A percentile compares a stretch with the other conserved stretches of the same genome.
Conservation (phyloP, 1,140 invertebrate species). For the Rhyzopertha dominica region DNA sequence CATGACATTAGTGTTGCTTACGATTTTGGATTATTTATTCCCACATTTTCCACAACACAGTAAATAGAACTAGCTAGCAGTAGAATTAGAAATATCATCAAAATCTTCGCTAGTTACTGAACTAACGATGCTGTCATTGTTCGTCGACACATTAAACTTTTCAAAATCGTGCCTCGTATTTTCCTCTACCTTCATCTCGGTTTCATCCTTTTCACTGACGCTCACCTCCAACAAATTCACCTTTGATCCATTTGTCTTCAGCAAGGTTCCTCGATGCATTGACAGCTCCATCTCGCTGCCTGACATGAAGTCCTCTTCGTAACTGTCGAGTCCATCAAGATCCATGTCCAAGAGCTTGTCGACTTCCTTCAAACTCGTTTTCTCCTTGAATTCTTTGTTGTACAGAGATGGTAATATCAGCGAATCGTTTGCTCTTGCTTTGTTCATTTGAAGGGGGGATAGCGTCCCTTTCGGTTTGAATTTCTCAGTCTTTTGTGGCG, state of each 20-base stretch:
- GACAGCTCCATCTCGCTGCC: slow-evolving; percentile 20
- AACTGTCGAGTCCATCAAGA: slow-evolving; percentile 19
- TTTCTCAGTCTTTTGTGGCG: slow-evolving; percentile 28
- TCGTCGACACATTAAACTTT: no score
- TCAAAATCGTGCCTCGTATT: no score
- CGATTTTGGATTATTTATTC: no score
- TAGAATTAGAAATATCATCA: slow-evolving; percentile 15
- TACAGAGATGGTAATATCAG: slow-evolving; percentile 38
- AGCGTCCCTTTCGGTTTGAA: slow-evolving; percentile 32
- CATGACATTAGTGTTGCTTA: no score
- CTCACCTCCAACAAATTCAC: neutral
- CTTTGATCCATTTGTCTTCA: slow-evolving; percentile 8
- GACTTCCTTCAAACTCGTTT: slow-evolving; percentile 26
- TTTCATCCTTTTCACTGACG: neutral
- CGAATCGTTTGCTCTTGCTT: slow-evolving; percentile 28
- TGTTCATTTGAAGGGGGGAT: slow-evolving; percentile 31
- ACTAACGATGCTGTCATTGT: no score
- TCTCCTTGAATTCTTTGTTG: slow-evolving; percentile 35
- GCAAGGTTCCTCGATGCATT: no score
- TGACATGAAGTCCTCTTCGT: slow-evolving; percentile 40
- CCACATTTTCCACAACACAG: no score
- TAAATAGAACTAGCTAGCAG: no score
- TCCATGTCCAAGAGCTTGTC: slow-evolving; percentile 32
- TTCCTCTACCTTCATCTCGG: no score
- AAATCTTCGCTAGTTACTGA: slow-evolving; percentile 11